Evolutionary conservation across 2,888 invertebrate genomes (phyloP).

Genomic region (Argyra leucocephala): DNA sequence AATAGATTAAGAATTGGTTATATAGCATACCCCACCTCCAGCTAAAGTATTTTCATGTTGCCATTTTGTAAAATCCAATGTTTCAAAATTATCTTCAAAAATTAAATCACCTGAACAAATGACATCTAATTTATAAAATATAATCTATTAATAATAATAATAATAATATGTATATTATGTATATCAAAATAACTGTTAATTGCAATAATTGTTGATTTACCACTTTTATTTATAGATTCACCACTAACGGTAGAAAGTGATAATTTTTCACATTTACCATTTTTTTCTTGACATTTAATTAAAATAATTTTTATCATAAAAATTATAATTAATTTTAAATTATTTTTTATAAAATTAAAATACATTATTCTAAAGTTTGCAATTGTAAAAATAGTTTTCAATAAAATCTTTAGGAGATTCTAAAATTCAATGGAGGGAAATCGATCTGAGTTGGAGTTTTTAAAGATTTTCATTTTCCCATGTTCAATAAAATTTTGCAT

Average conservation of each 20-base stretch:
- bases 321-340: neutral
- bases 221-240: neutral
- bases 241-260: neutral
- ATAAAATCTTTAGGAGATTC: neutral
- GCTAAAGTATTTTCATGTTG: slow-evolving; percentile 55
- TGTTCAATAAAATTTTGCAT: neutral
- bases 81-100: slow-evolving; percentile 54
- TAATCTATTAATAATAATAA: neutral
- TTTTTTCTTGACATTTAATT: neutral
- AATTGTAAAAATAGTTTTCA: neutral
- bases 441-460: neutral
- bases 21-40: slow-evolving; percentile 47
- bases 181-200: too few species aligned
- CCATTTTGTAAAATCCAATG: slow-evolving; percentile 53
- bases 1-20: too few species aligned
- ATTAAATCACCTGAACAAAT: slow-evolving; percentile 52
- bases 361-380: neutral
- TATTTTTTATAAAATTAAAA: too few species aligned
- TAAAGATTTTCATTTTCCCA: neutral
- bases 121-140: neutral
- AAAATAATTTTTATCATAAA: neutral
- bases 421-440: neutral
- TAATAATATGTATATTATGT: neutral
- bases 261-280: neutral
- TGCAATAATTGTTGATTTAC: neutral